Percentiles rank a stretch among this genome's conserved stretches.
These are phyloP conservation scores for Trissolcus basalis DNA, from an alignment of 1,140 invertebrate genomes.

Conservation along the genomic window DNA sequence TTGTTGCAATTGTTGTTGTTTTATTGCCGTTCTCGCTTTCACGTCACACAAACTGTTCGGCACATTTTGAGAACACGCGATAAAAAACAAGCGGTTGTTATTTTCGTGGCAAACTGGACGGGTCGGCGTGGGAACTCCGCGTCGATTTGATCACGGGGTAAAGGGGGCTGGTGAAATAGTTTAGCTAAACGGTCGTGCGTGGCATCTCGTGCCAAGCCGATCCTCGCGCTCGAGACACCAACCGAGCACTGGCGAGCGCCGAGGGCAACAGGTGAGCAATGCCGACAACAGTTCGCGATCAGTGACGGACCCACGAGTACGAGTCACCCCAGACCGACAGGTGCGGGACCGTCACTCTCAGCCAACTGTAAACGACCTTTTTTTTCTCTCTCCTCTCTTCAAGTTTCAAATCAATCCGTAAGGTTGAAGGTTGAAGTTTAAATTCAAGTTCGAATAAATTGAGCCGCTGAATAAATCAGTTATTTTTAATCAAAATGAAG, in stretches of 20 bases:
- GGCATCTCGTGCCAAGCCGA: constrained; percentile 51
- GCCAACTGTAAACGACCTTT: not conserved
- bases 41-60: not conserved
- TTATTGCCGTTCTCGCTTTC: not conserved
- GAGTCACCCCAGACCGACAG: constrained; percentile 50
- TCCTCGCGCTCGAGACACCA: constrained; percentile 59
- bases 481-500: no score
- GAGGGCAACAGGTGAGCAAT: constrained; percentile 62
- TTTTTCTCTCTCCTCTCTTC: no score
- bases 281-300: constrained; percentile 61
- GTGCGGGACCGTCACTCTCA: constrained; percentile 20
- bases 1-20: not conserved
- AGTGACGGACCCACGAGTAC: constrained; percentile 55
- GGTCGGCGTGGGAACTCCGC: constrained; percentile 23
- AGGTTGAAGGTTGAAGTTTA: no score
- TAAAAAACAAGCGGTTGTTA: not conserved
- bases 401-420: no score
- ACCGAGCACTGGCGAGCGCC: constrained; percentile 58
- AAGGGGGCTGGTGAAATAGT: constrained; percentile 17
- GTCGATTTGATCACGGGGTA: constrained; percentile 15
- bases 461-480: no score
- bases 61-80: not conserved
- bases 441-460: no score
- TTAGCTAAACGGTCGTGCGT: constrained; percentile 40
- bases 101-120: not conserved